Percentiles rank a stretch among this genome's conserved stretches.
Evolutionary conservation across 2,888 invertebrate genomes (phyloP).

Genomic region (Tiliacea aurago): DNA sequence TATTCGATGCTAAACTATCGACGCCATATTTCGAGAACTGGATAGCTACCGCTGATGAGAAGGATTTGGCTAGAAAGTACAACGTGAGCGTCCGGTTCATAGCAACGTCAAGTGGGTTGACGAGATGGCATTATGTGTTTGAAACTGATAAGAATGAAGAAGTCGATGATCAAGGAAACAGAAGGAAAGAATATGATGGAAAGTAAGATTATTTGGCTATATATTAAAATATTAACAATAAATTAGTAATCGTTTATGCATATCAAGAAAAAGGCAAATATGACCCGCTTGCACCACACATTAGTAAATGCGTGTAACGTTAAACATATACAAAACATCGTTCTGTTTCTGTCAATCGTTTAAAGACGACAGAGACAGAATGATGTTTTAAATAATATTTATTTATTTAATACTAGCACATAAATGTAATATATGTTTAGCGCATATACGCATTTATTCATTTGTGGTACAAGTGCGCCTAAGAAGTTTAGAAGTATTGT

Average conservation of each 20-base stretch:
- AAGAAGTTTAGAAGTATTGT: background rate
- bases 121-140: slow-evolving; percentile 95
- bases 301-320: background rate
- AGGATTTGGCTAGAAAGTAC: slow-evolving; percentile 91
- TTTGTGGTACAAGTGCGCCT: too few species aligned
- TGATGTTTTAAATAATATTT: too few species aligned
- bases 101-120: slow-evolving; percentile 97
- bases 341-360: background rate
- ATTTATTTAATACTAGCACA: too few species aligned
- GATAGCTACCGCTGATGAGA: slow-evolving; percentile 88
- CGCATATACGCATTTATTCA: too few species aligned
- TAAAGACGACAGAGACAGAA: background rate
- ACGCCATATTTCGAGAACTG: slow-evolving; percentile 91
- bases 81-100: slow-evolving; percentile 95
- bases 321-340: background rate
- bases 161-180: slow-evolving; percentile 80
- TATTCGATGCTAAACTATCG: slow-evolving; percentile 95
- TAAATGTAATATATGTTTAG: too few species aligned
- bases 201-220: slow-evolving; percentile 71
- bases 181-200: slow-evolving; percentile 75
- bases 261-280: background rate
- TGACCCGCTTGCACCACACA: background rate
- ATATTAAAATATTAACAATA: background rate
- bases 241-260: background rate
- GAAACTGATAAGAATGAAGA: slow-evolving; percentile 90